phyloP scores from a whole-genome alignment of 2,113 vertebrate genomes.

The Synodontis membranacea region DNA sequence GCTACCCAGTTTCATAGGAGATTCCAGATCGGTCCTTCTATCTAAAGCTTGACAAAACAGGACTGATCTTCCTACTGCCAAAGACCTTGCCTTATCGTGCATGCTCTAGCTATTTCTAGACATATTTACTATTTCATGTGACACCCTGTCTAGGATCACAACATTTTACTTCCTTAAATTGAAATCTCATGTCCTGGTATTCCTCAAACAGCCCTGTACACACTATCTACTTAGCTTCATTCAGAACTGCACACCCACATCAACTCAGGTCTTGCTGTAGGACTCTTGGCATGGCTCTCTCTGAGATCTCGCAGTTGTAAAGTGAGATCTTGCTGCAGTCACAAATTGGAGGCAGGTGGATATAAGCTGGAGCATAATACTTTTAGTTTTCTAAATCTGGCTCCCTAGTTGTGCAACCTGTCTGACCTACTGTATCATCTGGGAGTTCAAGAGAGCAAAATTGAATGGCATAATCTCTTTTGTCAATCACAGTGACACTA shows the following conservation, averaged over 20 bases:
- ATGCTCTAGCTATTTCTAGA: slow-evolving; percentile 6
- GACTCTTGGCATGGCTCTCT: neutral
- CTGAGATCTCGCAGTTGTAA: slow-evolving; percentile 6
- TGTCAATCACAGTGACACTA: neutral
- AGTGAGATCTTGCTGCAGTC: neutral
- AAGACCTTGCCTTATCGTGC: neutral
- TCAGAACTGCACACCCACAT: neutral
- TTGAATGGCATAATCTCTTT: neutral
- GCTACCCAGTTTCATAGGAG: neutral
- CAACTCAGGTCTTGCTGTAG: neutral
- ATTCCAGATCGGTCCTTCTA: neutral
- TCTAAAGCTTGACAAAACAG: neutral
- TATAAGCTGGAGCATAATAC: neutral
- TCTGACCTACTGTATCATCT: neutral
- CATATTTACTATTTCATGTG: neutral
- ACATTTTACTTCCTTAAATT: neutral
- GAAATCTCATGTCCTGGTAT: neutral
- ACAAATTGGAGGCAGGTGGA: neutral
- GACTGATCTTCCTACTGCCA: neutral
- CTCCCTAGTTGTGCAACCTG: neutral
- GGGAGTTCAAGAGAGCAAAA: neutral
- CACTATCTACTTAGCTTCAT: neutral
- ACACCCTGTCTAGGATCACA: neutral
- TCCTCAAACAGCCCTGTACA: neutral
- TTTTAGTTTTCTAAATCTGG: neutral